Base-by-base conservation (phyloP, 1,140 invertebrate genomes). In the Panulirus ornatus region DNA sequence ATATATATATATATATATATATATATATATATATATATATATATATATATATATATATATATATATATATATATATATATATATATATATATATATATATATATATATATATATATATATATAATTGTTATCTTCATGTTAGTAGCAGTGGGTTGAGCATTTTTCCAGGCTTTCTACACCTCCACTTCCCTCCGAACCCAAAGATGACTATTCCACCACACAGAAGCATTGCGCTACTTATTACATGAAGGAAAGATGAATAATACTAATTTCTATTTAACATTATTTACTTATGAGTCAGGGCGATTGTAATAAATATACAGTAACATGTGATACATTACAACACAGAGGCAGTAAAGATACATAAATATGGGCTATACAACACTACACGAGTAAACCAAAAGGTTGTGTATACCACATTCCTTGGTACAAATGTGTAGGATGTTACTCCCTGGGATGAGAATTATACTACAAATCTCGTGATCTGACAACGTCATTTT, bases 221-320 rank as follows among this genome's bases (percentile, higher is more conserved):
- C n/a, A n/a, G n/a, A n/a, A n/a, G n/a, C n/a, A n/a, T 47, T 47
- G 16, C 44, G 8, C 8, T 47, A 47, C 8, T 11, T 47, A 11
- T 47, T 47, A 16, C 8, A 47, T 47, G 44, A 58, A 58, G n/a
- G 14, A 14, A 58, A 19, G 5, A 58, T 22, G 3, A n/a, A 5
- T 58, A 58, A 19, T 22, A 22, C 54, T 75, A n/a, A n/a, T n/a
- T 75, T 75, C 22, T 82, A 82, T 82, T 82, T 82, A 82, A 58
- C 79, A 51, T 86, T 86, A 76, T 76, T 76, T 86, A 86, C 75
- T 75, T 76, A 76, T 78, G 51, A 84, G 58, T 84, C 84, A 86
- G 84, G 84, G 71, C 70, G 71, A 86, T 78, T 86, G 38, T 78
- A 86, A 86, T 86, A 86, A 86, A 86, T 78, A 86, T 86, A 86